phyloP scores from a whole-genome alignment of 2,888 invertebrate species.

The Galeopsomyia nigrocyanea region DNA sequence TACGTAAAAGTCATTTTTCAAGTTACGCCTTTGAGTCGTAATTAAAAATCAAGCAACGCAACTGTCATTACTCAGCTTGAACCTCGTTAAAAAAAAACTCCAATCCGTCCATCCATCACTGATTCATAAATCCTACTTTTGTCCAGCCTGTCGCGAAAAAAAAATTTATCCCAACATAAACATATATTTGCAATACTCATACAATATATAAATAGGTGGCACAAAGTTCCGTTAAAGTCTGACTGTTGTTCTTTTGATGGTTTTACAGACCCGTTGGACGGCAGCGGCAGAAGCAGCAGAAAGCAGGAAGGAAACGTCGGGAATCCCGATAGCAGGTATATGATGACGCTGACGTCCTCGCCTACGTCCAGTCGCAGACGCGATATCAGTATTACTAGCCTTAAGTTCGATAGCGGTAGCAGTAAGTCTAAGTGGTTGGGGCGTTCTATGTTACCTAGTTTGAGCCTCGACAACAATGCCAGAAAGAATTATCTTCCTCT shows the following conservation, averaged over 20 bases:
- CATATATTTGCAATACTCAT: too few species aligned
- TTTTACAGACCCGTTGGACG: slow-evolving; percentile 53
- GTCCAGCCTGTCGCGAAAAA: too few species aligned
- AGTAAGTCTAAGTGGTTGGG: slow-evolving; percentile 18
- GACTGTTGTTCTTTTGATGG: slow-evolving; percentile 37
- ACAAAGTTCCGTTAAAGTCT: slow-evolving; percentile 43
- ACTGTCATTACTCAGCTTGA: too few species aligned
- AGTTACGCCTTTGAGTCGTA: slow-evolving; percentile 1
- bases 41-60: neutral
- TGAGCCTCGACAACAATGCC: slow-evolving; percentile 32
- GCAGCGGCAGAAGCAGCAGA: slow-evolving; percentile 25
- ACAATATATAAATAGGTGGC: too few species aligned
- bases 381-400: slow-evolving; percentile 47
- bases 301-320: slow-evolving; percentile 44
- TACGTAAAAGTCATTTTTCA: slow-evolving; percentile 23
- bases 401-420: slow-evolving; percentile 37
- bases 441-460: slow-evolving; percentile 19
- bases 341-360: slow-evolving; percentile 42
- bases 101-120: too few species aligned
- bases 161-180: too few species aligned
- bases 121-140: too few species aligned
- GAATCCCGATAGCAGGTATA: slow-evolving; percentile 64
- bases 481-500: slow-evolving; percentile 45
- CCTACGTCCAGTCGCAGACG: slow-evolving; percentile 30
- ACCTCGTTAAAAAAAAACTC: too few species aligned